A percentile compares a stretch with the other conserved stretches of the same genome.
Evolutionary conservation across 2,888 invertebrate genomes (phyloP).

Genomic region (Buathra laborator): DNA sequence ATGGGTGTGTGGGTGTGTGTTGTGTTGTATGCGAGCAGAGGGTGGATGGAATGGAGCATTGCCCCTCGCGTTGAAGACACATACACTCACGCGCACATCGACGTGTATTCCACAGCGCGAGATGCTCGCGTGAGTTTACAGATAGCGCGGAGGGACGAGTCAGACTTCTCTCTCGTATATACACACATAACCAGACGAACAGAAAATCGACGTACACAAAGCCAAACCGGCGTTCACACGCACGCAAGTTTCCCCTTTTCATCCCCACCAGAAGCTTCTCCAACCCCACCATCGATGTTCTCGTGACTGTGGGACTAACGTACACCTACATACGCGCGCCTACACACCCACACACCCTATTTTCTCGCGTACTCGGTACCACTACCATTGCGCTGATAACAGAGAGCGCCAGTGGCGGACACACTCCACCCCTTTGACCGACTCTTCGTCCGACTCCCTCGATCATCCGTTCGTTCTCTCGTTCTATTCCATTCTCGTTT

Average conservation of each 20-base stretch:
- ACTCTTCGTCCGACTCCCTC: slow-evolving; percentile 50
- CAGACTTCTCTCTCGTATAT: slow-evolving; percentile 15
- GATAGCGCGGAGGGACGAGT: slow-evolving; percentile 18
- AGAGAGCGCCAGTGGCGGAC: slow-evolving; percentile 35
- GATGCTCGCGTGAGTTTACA: slow-evolving; percentile 33
- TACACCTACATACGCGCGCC: background rate
- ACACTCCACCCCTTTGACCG: slow-evolving; percentile 65
- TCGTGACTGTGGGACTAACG: background rate
- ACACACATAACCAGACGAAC: slow-evolving; percentile 40
- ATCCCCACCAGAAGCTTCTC: slow-evolving; percentile 37
- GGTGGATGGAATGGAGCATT: slow-evolving; percentile 72
- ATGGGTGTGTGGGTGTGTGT: slow-evolving; percentile 17
- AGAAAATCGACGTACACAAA: slow-evolving; percentile 32
- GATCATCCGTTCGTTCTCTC: slow-evolving; percentile 33
- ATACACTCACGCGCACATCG: slow-evolving; percentile 33
- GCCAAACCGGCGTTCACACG: slow-evolving; percentile 37
- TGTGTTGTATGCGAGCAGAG: slow-evolving; percentile 45
- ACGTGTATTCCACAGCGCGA: background rate
- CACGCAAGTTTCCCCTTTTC: slow-evolving; percentile 40
- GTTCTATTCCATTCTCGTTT: slow-evolving; percentile 40
- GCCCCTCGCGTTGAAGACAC: slow-evolving; percentile 72
- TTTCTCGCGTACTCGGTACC: slow-evolving; percentile 13
- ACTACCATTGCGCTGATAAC: slow-evolving; percentile 42
- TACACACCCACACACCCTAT: slow-evolving; percentile 18
- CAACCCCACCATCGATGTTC: slow-evolving; percentile 5